phyloP scores from a whole-genome alignment of 2,888 invertebrate genomes.

The Agrotis clavis region DNA sequence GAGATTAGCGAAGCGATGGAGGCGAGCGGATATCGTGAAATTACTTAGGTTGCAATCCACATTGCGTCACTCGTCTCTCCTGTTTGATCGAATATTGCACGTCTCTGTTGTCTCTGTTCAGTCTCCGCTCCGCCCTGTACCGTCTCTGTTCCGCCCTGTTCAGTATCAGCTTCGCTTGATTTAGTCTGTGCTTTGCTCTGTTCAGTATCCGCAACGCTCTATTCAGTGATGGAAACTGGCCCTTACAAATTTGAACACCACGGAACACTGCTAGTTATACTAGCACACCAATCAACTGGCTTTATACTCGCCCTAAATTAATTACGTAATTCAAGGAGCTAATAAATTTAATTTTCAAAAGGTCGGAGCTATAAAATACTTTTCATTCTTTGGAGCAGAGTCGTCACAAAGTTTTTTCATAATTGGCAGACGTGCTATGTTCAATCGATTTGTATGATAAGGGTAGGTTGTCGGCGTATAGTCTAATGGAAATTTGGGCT shows the following conservation, averaged over 20 bases:
- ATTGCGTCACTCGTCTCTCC: background rate
- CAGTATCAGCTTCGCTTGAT: too few relatives aligned
- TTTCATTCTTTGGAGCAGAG: slow-evolving; percentile 6
- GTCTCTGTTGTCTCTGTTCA: background rate
- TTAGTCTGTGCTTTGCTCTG: too few relatives aligned
- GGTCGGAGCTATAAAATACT: slow-evolving; percentile 10
- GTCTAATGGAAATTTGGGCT: slow-evolving; percentile 19
- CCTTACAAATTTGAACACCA: slow-evolving; percentile 8
- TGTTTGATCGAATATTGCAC: background rate
- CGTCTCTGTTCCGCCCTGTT: background rate
- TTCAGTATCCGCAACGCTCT: background rate
- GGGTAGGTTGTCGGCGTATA: background rate
- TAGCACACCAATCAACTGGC: slow-evolving; percentile 23
- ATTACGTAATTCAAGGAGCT: slow-evolving; percentile 29
- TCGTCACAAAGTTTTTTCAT: slow-evolving; percentile 24
- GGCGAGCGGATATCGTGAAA: background rate
- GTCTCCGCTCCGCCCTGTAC: background rate
- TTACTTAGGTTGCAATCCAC: background rate
- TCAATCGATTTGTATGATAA: slow-evolving; percentile 35
- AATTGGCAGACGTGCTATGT: slow-evolving; percentile 2
- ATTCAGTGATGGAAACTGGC: background rate
- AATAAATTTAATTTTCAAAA: slow-evolving; percentile 32
- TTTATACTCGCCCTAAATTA: slow-evolving; percentile 36
- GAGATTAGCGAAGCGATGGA: background rate
- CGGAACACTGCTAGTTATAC: slow-evolving; percentile 19